These are phyloP conservation scores for Cyanocitta stelleri DNA, from an alignment of 2,113 vertebrate genomes.

Conservation along the genomic window DNA sequence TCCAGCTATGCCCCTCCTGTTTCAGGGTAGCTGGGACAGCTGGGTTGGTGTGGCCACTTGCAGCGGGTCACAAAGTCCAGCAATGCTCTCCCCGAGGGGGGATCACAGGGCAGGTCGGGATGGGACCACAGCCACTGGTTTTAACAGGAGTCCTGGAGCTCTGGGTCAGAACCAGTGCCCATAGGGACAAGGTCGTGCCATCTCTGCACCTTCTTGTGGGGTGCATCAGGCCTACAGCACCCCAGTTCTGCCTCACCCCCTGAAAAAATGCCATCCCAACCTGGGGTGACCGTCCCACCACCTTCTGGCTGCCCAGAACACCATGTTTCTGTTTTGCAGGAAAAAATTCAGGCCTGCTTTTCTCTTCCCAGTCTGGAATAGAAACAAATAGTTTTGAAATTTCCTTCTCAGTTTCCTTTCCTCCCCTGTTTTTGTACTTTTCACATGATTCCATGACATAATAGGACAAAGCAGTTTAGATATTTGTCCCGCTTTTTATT, in stretches of 20 bases:
- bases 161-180: background rate
- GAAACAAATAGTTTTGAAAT: slow-evolving; percentile 61
- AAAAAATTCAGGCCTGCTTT: slow-evolving; percentile 14
- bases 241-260: background rate
- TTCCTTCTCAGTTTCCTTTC: slow-evolving; percentile 56
- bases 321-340: background rate
- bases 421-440: slow-evolving; percentile 57
- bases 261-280: background rate
- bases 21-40: background rate
- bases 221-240: background rate
- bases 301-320: background rate
- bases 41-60: background rate
- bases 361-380: slow-evolving; percentile 37
- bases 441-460: slow-evolving; percentile 66
- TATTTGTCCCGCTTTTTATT: slow-evolving; percentile 41
- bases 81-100: rapidly evolving
- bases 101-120: background rate
- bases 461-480: slow-evolving; percentile 44
- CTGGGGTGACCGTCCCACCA: rapidly evolving
- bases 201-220: background rate
- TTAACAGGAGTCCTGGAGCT: background rate
- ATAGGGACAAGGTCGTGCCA: rapidly evolving
- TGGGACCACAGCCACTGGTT: rapidly evolving
- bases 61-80: background rate
- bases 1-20: background rate